These are phyloP conservation scores for Clavelina lepadiformis DNA, from an alignment of 23 tunicate species.

Conservation along the genomic window DNA sequence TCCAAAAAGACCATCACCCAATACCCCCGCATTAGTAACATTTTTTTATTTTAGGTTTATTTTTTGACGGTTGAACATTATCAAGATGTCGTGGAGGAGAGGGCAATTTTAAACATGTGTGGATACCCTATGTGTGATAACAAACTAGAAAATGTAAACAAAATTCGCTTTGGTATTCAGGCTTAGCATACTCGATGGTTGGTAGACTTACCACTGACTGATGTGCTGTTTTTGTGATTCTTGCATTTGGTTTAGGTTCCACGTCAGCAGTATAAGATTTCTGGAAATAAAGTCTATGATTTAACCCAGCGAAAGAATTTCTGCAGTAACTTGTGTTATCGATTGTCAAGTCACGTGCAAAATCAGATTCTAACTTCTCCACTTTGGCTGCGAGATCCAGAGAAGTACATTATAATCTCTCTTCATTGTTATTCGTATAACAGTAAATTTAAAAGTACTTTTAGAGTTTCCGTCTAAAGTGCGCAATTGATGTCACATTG, in stretches of 20 bases:
- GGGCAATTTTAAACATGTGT: slow-evolving; percentile 39
- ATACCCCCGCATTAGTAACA: background rate
- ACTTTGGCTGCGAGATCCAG: slow-evolving; percentile 40
- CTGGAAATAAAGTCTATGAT: slow-evolving; percentile 44
- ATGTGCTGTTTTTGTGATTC: too few relatives aligned
- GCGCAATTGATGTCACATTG: background rate
- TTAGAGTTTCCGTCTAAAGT: background rate
- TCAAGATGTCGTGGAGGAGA: slow-evolving; percentile 46
- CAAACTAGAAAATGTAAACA: slow-evolving; percentile 23
- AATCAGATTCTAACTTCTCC: slow-evolving; percentile 49
- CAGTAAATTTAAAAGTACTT: background rate
- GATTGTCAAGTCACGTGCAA: slow-evolving; percentile 26
- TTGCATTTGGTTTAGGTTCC: slow-evolving; percentile 10
- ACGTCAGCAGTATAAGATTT: slow-evolving; percentile 43
- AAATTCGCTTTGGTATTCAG: background rate
- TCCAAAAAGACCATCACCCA: background rate
- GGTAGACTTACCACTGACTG: background rate
- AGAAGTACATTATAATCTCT: slow-evolving; percentile 6
- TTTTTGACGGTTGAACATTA: slow-evolving; percentile 34
- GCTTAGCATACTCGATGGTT: background rate
- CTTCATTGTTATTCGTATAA: background rate
- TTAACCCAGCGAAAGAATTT: slow-evolving; percentile 43
- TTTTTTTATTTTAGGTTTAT: slow-evolving; percentile 15
- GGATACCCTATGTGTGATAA: slow-evolving; percentile 59
- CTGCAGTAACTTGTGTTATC: slow-evolving; percentile 38